phyloP scores from a whole-genome alignment of 2,888 invertebrate genomes.

The Marronus borbonicus region DNA sequence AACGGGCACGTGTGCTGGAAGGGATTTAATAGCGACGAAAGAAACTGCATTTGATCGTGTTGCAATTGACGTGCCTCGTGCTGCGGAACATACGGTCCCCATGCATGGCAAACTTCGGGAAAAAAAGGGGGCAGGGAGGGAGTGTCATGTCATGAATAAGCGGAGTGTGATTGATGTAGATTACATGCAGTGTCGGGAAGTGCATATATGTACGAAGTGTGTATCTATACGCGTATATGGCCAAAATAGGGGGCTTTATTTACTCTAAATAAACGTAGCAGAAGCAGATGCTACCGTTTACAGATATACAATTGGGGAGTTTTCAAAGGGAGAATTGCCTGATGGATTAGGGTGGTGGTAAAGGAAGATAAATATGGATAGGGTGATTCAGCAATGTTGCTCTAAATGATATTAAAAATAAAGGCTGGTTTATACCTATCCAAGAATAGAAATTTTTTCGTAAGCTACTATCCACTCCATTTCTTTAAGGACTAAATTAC shows the following conservation, averaged over 20 bases:
- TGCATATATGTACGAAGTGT: not conserved
- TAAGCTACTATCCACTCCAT: no score
- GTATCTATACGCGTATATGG: not conserved
- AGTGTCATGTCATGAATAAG: conserved; percentile 18
- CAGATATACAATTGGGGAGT: no score
- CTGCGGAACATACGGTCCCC: not conserved
- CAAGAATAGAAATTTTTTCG: no score
- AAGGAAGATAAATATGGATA: no score
- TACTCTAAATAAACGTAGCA: conserved; percentile 7
- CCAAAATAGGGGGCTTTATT: not conserved
- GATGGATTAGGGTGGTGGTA: no score
- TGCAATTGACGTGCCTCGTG: conserved; percentile 6
- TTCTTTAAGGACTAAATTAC: no score
- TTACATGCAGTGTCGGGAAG: not conserved
- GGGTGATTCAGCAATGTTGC: no score
- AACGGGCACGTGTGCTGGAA: not conserved
- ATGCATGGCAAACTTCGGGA: not conserved
- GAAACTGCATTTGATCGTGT: not conserved
- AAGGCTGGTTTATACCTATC: no score
- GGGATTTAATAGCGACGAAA: conserved; percentile 7
- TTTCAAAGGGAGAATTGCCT: no score
- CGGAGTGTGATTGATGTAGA: conserved; percentile 32
- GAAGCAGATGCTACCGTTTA: conserved; percentile 13
- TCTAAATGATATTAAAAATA: no score
- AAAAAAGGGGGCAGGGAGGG: not conserved